Evolutionary conservation across 1,140 invertebrate species (phyloP).

Genomic region (Holcopasites calliopsidis): DNA sequence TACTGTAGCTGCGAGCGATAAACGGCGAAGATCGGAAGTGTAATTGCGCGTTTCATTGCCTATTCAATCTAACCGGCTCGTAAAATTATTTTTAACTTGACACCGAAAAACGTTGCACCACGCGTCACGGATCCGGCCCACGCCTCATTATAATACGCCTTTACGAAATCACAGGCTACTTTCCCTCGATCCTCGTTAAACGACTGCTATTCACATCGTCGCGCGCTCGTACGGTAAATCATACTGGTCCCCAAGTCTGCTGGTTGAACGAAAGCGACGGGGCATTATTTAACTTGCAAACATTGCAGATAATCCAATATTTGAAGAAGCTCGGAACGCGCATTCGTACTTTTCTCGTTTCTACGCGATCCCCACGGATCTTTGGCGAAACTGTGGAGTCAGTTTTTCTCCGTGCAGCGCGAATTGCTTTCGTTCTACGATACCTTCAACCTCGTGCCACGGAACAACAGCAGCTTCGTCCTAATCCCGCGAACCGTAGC

Average conservation of each 20-base stretch:
- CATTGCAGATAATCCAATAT: too few relatives aligned
- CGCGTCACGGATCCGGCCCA: neutral
- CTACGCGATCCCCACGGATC: too few relatives aligned
- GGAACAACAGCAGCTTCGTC: neutral
- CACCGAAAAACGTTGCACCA: conserved; percentile 14
- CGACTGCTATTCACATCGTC: neutral
- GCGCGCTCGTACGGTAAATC: conserved; percentile 28
- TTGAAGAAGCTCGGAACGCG: too few relatives aligned
- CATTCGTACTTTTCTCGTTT: too few relatives aligned
- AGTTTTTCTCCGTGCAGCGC: neutral
- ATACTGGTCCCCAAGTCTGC: conserved; percentile 7
- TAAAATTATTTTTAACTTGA: neutral
- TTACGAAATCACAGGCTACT: conserved; percentile 49
- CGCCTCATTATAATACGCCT: neutral
- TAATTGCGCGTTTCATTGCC: neutral
- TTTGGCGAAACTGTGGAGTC: too few relatives aligned
- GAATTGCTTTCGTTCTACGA: conserved; percentile 26
- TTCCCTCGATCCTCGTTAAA: conserved; percentile 26
- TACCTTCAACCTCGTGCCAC: fast-evolving
- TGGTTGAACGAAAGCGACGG: neutral
- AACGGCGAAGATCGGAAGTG: neutral
- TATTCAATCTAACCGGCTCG: too few relatives aligned
- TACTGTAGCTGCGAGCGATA: neutral
- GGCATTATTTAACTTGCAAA: neutral
- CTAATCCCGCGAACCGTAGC: neutral